Conservation (phyloP, 2,888 invertebrate species). For the Drosophila borealis region DNA sequence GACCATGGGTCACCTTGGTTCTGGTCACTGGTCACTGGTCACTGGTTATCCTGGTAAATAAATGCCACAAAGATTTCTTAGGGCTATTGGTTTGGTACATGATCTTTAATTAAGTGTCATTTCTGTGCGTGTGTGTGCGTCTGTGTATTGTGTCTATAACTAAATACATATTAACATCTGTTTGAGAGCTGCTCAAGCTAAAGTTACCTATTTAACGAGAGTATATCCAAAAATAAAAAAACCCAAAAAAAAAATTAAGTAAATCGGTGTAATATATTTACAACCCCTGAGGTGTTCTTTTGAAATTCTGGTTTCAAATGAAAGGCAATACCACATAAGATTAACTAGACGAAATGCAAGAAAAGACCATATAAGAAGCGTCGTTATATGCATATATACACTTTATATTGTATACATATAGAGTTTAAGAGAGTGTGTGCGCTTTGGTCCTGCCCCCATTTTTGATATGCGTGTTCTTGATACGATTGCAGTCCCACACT, state of each 20-base stretch:
- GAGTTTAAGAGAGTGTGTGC: slow-evolving; percentile 31
- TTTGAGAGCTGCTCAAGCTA: slow-evolving; percentile 30
- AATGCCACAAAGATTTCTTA: background rate
- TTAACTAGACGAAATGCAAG: slow-evolving; percentile 12
- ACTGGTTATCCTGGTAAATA: slow-evolving; percentile 20
- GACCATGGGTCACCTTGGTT: slow-evolving; percentile 8
- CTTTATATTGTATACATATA: slow-evolving; percentile 24
- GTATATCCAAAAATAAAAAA: slow-evolving; percentile 2
- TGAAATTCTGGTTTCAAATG: slow-evolving; percentile 26
- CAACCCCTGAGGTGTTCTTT: slow-evolving; percentile 19
- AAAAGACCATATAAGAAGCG: slow-evolving; percentile 8
- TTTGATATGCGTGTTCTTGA: slow-evolving; percentile 10
- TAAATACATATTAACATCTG: slow-evolving; percentile 16
- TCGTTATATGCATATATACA: slow-evolving; percentile 13
- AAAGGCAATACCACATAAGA: slow-evolving; percentile 32
- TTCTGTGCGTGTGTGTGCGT: slow-evolving; percentile 30
- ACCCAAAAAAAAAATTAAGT: background rate
- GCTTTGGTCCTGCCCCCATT: slow-evolving; percentile 15
- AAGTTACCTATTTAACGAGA: slow-evolving; percentile 14
- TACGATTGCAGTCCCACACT: slow-evolving; percentile 31
- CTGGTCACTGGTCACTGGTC: slow-evolving; percentile 10
- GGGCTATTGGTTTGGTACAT: slow-evolving; percentile 19
- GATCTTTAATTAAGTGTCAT: slow-evolving; percentile 3
- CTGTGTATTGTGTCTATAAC: slow-evolving; percentile 24
- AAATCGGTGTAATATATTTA: slow-evolving; percentile 23